Base-by-base conservation (phyloP, 2,797 vertebrate species). In the Siniperca obscura region DNA sequence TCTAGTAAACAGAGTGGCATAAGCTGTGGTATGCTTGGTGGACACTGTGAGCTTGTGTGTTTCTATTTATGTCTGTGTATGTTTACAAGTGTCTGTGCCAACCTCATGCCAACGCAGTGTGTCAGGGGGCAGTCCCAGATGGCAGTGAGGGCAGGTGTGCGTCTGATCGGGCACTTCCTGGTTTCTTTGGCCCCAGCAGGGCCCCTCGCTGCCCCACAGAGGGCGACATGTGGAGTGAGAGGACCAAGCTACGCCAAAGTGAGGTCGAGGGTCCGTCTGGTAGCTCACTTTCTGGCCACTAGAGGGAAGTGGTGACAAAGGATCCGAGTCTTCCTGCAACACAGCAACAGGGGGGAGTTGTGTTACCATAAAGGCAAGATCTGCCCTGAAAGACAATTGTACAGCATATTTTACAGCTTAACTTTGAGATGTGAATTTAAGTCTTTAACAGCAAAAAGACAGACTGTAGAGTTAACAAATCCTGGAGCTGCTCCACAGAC, bases 71-170 rank as follows among this genome's bases (percentile, higher is more conserved):
- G 25, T 81, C 55, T 77, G 40, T 62, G 44, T 80, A 30, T 67
- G 40, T 78, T 78, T 50, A 55, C 27, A 16, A 4, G 62, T 11
- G 44, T 75, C 12, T 38, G 19, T 80, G 77, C 85, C 55, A 74
- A 96, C 96, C 95, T 94, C 94, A 52, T 96, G 95, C 96, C 96
- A 96, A 30, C 90, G 92, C 52, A 96, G 91, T 30, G 96, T 95
- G 86, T 95, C 94, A 40, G 87, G 84, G 74, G 92, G 82, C 75
- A 96, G 88, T 44, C 84, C 90, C 86, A 96, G 89, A 86, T 96
- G 92, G 83, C 95, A 96, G 89, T 96, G 94, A 22, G 95, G 94
- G 82, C 96, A 96, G 46, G 85, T 93, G 91, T 90, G 88, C 6
- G 87, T 93, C 87, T 93, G 83, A 44, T 88, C 87, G 1, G 73